These are phyloP conservation scores for Oxyteleia sp. DNA, from an alignment of 2,888 invertebrate species.

Conservation along the genomic window DNA sequence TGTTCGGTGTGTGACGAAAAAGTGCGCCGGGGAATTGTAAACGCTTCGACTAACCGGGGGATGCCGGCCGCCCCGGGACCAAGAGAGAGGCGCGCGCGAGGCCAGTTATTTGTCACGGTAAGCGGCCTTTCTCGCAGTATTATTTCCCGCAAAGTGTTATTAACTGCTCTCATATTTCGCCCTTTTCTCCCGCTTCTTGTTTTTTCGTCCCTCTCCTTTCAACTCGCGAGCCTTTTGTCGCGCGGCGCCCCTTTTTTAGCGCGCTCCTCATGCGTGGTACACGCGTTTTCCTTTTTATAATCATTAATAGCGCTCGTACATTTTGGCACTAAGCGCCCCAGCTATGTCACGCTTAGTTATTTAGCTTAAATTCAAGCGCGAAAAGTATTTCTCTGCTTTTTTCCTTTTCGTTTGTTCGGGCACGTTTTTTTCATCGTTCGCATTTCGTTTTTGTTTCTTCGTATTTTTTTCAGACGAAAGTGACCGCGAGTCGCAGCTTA, in stretches of 20 bases:
- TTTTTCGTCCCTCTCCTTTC: slow-evolving; percentile 71
- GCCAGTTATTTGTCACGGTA: slow-evolving; percentile 87
- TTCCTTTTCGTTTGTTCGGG: slow-evolving; percentile 34
- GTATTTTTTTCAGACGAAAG: slow-evolving; percentile 36
- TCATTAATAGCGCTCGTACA: slow-evolving; percentile 87
- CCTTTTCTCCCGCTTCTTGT: slow-evolving; percentile 84
- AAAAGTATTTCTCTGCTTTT: slow-evolving; percentile 64
- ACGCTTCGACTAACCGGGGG: slow-evolving; percentile 63
- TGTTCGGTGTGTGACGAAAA: slow-evolving; percentile 64
- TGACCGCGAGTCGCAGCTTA: slow-evolving; percentile 71
- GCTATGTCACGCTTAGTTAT: slow-evolving; percentile 83
- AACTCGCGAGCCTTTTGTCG: slow-evolving; percentile 37
- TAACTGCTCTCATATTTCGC: slow-evolving; percentile 87
- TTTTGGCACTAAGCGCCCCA: slow-evolving; percentile 85
- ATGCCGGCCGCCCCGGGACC: slow-evolving; percentile 27
- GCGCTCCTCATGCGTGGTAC: slow-evolving; percentile 61
- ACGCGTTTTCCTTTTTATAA: slow-evolving; percentile 78
- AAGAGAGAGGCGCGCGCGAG: slow-evolving; percentile 79
- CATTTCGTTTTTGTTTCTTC: slow-evolving; percentile 13
- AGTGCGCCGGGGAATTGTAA: slow-evolving; percentile 71
- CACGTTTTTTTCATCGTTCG: slow-evolving; percentile 25
- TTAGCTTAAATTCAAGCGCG: slow-evolving; percentile 84
- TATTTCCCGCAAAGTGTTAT: slow-evolving; percentile 88
- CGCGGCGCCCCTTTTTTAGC: slow-evolving; percentile 76
- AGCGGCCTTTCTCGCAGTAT: slow-evolving; percentile 87